These are phyloP conservation scores for Carettochelys insculpta DNA, from an alignment of 2,113 vertebrate genomes.

Conservation along the genomic window DNA sequence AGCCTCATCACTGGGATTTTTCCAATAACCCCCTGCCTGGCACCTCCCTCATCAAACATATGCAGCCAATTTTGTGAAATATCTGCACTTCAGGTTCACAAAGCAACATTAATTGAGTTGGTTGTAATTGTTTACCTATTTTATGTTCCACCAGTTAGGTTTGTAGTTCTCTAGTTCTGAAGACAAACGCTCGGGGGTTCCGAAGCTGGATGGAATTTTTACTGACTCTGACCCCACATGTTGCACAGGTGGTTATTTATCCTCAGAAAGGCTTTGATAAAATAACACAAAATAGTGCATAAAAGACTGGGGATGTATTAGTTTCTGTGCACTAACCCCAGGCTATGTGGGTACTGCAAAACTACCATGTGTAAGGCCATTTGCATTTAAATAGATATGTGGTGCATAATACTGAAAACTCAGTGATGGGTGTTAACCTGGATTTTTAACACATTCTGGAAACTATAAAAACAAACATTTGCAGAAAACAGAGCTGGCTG, in stretches of 20 bases:
- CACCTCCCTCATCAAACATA: too few relatives aligned
- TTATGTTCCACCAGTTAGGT: not conserved
- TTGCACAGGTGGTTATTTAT: not conserved
- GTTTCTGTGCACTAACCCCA: not conserved
- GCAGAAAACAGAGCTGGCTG: accelerated
- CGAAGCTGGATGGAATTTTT: accelerated
- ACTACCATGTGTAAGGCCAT: not conserved
- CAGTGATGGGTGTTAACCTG: not conserved
- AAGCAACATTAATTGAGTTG: not conserved
- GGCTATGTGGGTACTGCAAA: accelerated
- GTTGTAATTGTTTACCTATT: not conserved
- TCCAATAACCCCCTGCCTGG: not conserved
- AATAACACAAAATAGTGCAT: not conserved
- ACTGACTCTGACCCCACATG: not conserved
- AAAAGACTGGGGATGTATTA: not conserved
- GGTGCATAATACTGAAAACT: not conserved
- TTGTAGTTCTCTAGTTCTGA: not conserved
- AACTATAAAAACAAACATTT: not conserved
- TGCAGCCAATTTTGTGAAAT: not conserved
- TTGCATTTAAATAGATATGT: not conserved
- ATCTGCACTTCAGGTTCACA: not conserved
- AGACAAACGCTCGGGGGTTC: not conserved
- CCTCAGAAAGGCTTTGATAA: not conserved
- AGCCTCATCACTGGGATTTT: not conserved
- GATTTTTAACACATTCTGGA: not conserved